These are phyloP conservation scores for Orestias chungarensis DNA, from an alignment of 2,797 vertebrate species.

Conservation along the genomic window DNA sequence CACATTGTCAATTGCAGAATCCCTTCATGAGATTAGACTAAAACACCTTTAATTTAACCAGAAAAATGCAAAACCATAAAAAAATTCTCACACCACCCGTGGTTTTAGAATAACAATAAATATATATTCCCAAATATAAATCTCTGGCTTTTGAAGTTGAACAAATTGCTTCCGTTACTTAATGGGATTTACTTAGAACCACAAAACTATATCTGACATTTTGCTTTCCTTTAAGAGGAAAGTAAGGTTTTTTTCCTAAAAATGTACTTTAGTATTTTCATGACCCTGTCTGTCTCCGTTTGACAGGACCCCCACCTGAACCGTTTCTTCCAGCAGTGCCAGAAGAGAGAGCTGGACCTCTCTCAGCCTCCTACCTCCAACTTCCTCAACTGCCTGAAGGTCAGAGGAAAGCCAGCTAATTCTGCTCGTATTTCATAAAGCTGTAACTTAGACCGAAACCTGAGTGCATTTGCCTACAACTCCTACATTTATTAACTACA, in stretches of 20 bases:
- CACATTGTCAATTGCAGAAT: too few relatives aligned
- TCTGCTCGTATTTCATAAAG: conserved; percentile 10
- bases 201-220: neutral
- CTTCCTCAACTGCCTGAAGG: conserved; percentile 93
- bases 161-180: conserved; percentile 3
- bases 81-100: neutral
- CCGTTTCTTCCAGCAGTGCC: conserved; percentile 95
- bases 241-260: too few relatives aligned
- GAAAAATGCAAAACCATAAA: neutral
- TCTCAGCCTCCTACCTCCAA: conserved; percentile 90
- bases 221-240: conserved; percentile 14
- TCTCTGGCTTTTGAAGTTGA: neutral
- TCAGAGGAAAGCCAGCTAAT: conserved; percentile 64
- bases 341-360: conserved; percentile 91
- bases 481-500: conserved; percentile 20
- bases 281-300: conserved; percentile 18
- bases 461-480: neutral
- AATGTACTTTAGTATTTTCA: too few relatives aligned
- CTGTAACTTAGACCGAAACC: conserved; percentile 19
- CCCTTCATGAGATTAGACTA: neutral
- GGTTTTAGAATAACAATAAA: neutral
- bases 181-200: neutral
- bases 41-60: neutral
- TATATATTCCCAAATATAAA: neutral
- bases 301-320: conserved; percentile 93